A percentile compares a stretch with the other conserved stretches of the same genome.
These are phyloP conservation scores for Spilosoma lubricipeda DNA, from an alignment of 2,888 invertebrate genomes.

Conservation along the genomic window DNA sequence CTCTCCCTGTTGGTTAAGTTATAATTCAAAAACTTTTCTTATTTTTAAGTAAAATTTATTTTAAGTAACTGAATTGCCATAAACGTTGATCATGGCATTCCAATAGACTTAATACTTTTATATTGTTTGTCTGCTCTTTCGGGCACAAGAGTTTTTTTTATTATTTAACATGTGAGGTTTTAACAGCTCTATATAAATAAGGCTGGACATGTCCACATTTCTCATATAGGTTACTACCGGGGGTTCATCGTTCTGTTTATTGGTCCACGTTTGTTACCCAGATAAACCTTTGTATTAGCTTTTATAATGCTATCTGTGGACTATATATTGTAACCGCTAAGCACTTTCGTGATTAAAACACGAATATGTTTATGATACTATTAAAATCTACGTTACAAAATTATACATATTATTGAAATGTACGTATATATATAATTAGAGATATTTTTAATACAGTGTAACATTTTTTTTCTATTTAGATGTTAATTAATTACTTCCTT, in stretches of 20 bases:
- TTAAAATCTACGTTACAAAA: slow-evolving; percentile 39
- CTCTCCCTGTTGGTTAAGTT: no score
- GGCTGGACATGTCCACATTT: slow-evolving; percentile 70
- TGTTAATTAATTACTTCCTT: no score
- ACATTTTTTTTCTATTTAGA: no score
- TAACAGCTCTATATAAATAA: slow-evolving; percentile 59
- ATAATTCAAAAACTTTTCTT: no score
- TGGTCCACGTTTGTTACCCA: slow-evolving; percentile 82
- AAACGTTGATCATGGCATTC: not conserved
- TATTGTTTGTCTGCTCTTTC: not conserved
- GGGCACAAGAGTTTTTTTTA: not conserved
- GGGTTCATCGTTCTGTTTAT: slow-evolving; percentile 84
- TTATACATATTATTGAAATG: slow-evolving; percentile 31
- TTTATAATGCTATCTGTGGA: slow-evolving; percentile 79
- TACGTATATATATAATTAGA: not conserved
- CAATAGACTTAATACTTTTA: not conserved
- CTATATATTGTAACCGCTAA: slow-evolving; percentile 62
- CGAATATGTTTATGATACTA: slow-evolving; percentile 43
- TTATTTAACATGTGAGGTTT: slow-evolving; percentile 25
- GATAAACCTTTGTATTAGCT: slow-evolving; percentile 83
- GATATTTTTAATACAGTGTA: no score
- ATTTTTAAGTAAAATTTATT: no score
- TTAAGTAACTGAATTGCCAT: no score
- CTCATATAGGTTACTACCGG: slow-evolving; percentile 83
- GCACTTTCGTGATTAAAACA: slow-evolving; percentile 54